These are phyloP conservation scores for Epizoanthus stellaris DNA, from an alignment of 92 coral and sea anemone genomes.

Conservation along the genomic window DNA sequence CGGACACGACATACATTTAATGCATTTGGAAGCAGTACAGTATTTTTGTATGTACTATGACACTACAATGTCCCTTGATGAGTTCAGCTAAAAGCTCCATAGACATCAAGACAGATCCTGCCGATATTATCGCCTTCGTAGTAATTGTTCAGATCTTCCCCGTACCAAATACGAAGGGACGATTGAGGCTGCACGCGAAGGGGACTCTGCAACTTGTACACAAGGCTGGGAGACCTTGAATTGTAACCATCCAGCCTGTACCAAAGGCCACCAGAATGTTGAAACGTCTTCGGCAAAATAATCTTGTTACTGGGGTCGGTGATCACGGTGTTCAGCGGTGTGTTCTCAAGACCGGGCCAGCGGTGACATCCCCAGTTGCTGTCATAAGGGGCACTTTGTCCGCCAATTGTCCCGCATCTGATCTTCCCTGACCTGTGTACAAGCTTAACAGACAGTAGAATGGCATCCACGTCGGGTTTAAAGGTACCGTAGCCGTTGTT, in stretches of 20 bases:
- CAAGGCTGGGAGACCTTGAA: slow-evolving; percentile 37
- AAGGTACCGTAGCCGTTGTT: not conserved
- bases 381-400: slow-evolving; percentile 1
- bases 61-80: not conserved
- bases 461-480: slow-evolving; percentile 6
- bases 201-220: slow-evolving; percentile 25
- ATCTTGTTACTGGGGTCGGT: slow-evolving; percentile 6
- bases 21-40: not conserved
- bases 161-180: slow-evolving; percentile 44
- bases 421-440: slow-evolving; percentile 20
- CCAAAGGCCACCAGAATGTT: slow-evolving; percentile 31
- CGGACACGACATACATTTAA: not conserved
- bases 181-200: not conserved
- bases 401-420: slow-evolving; percentile 13
- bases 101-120: slow-evolving; percentile 38
- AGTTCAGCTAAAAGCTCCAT: slow-evolving; percentile 27
- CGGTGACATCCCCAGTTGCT: slow-evolving; percentile 21
- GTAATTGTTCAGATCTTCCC: slow-evolving; percentile 38
- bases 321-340: slow-evolving; percentile 20
- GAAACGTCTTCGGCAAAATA: not conserved
- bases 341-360: slow-evolving; percentile 17
- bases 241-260: slow-evolving; percentile 34
- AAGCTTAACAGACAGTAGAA: slow-evolving; percentile 15
- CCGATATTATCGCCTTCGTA: slow-evolving; percentile 39
- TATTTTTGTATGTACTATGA: not conserved